Base-by-base conservation (phyloP, 2,888 invertebrate species). In the Campoplex capitator region DNA sequence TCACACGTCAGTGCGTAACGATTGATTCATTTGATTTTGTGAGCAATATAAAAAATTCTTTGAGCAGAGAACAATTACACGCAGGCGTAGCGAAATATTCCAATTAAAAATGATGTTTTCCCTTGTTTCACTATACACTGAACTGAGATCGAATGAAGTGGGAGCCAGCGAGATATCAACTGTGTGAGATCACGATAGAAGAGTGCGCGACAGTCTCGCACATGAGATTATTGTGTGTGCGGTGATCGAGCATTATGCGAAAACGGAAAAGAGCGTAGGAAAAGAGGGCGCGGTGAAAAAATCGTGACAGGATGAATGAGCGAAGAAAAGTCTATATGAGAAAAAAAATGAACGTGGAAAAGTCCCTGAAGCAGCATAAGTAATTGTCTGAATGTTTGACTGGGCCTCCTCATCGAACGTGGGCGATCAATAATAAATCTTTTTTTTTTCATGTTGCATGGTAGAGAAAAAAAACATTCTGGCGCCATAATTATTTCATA, bases 231-330 rank as follows among this genome's bases (percentile, higher is more conserved):
- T 75, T 83, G 68, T 75, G 56, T 73, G 76, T 56, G 56, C 77
- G 81, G 68, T 74, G 77, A 84, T 51, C 70, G 48, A 54, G 56
- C 81, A 48, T 70, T 65, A 78, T 84, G 81, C 74, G 75, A 84
- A 87, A 87, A 83, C 76, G 90, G 91, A 89, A 91, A 91, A 91
- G 89, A 89, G 92, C 92, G 93, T 93, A 93, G 92, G 93, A 92
- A 90, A 91, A 92, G 89, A 89, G 90, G 92, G 92, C 90, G 92
- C 91, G 92, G 92, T 91, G 89, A 74, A 82, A 79, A 81, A 71
- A 77, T 67, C 56, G 48, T 11, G 54, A 73, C 32, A 82, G 75
- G 73, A 86, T 68, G 77, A 62, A 81, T 38, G 65, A 73, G 80
- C 67, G 13, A 54, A 42, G 74, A 62, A 51, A 67, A 68, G 67